Evolutionary conservation across 2,888 invertebrate species (phyloP).

Genomic region (Drosophila borborema): DNA sequence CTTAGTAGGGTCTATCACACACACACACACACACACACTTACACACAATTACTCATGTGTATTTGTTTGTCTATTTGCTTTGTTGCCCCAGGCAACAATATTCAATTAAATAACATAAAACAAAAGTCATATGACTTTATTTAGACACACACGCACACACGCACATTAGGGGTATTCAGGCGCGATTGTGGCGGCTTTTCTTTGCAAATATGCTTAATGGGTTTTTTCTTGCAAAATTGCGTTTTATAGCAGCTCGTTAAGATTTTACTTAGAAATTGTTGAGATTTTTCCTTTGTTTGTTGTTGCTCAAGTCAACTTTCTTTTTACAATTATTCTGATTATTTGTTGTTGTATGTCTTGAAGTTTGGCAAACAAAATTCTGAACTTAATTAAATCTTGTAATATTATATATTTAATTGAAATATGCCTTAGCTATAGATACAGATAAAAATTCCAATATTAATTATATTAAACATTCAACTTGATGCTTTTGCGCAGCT

Average conservation of each 20-base stretch:
- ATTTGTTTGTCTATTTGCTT: constrained; percentile 11
- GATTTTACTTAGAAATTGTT: not conserved
- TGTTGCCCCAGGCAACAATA: constrained; percentile 61
- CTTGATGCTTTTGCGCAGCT: too few species aligned
- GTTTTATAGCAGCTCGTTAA: constrained; percentile 12
- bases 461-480: too few species aligned
- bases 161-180: constrained; percentile 10
- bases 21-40: not conserved
- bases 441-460: not conserved
- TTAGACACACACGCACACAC: constrained; percentile 31
- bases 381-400: not conserved
- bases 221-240: not conserved
- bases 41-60: not conserved
- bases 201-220: not conserved
- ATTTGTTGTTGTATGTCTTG: not conserved
- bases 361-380: not conserved
- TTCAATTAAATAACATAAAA: constrained; percentile 58
- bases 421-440: not conserved
- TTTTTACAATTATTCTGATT: not conserved
- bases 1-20: not conserved
- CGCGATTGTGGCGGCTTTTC: not conserved
- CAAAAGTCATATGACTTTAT: constrained; percentile 46
- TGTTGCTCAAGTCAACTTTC: constrained; percentile 1
- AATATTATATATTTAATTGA: not conserved
- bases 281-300: not conserved